These are phyloP conservation scores for Macrobrachium rosenbergii DNA, from an alignment of 1,140 invertebrate genomes.

Conservation along the genomic window DNA sequence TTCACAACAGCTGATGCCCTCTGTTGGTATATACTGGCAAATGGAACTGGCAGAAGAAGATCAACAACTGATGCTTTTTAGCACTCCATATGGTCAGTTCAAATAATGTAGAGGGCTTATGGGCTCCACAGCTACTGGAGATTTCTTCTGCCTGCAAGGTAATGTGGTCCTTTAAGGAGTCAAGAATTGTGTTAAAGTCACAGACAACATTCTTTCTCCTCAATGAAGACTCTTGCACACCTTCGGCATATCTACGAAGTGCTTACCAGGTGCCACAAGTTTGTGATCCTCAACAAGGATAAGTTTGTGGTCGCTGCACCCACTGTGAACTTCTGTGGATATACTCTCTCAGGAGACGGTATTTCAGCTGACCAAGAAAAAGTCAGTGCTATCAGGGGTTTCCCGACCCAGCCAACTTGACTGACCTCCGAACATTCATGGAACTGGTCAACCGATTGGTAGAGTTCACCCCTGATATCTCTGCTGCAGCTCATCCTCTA, in stretches of 20 bases:
- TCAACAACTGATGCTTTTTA: no score
- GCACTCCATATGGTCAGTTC: no score
- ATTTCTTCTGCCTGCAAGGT: no score
- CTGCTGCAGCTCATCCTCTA: not conserved
- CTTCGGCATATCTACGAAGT: no score
- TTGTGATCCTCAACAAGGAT: not conserved
- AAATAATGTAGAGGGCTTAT: no score
- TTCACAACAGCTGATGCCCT: no score
- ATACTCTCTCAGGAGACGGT: not conserved
- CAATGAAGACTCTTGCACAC: no score
- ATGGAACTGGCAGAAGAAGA: no score
- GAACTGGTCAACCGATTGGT: not conserved
- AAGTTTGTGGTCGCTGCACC: conserved; percentile 5
- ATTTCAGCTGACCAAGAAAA: not conserved
- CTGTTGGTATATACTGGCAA: no score
- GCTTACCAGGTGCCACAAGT: not conserved
- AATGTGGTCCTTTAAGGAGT: not conserved
- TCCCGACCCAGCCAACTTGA: not conserved
- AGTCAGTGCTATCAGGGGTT: no score
- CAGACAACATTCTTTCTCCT: no score
- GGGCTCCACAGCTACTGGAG: no score
- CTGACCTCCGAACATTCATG: not conserved
- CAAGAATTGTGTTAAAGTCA: not conserved
- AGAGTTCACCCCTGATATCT: conserved; percentile 6
- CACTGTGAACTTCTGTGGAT: conserved; percentile 4